phyloP scores from a whole-genome alignment of 2,888 invertebrate genomes.

The Nemoura dubitans region DNA sequence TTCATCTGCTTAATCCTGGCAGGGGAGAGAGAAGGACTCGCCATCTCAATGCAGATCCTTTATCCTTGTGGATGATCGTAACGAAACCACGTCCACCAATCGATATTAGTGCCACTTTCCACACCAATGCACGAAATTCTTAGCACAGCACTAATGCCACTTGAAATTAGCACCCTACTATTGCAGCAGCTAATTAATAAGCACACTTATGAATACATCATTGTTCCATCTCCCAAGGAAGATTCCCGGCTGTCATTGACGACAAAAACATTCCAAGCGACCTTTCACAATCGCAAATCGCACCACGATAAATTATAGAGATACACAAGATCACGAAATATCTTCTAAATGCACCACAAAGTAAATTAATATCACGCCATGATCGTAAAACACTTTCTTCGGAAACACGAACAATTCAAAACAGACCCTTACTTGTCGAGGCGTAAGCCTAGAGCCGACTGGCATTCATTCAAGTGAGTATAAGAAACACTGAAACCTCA shows the following conservation, averaged over 20 bases:
- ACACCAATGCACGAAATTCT: background rate
- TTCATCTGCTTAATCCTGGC: background rate
- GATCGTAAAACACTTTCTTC: background rate
- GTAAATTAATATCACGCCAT: background rate
- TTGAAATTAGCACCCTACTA: background rate
- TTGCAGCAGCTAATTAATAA: background rate
- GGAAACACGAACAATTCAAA: background rate
- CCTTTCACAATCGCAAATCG: background rate
- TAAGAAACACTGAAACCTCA: background rate
- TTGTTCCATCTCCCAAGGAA: background rate
- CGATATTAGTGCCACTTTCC: background rate
- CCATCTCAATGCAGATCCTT: background rate
- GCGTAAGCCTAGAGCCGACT: background rate
- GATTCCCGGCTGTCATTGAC: background rate
- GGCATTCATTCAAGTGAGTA: background rate
- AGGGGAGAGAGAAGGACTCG: conserved; percentile 1
- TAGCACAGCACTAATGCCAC: background rate
- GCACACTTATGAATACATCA: background rate
- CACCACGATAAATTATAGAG: background rate
- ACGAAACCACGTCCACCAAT: background rate
- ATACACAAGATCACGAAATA: background rate
- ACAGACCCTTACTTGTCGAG: background rate
- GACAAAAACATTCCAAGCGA: background rate
- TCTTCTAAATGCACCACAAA: background rate
- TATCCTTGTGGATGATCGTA: background rate